phyloP scores from a whole-genome alignment of 2,888 invertebrate species.

The Mimachlamys varia region DNA sequence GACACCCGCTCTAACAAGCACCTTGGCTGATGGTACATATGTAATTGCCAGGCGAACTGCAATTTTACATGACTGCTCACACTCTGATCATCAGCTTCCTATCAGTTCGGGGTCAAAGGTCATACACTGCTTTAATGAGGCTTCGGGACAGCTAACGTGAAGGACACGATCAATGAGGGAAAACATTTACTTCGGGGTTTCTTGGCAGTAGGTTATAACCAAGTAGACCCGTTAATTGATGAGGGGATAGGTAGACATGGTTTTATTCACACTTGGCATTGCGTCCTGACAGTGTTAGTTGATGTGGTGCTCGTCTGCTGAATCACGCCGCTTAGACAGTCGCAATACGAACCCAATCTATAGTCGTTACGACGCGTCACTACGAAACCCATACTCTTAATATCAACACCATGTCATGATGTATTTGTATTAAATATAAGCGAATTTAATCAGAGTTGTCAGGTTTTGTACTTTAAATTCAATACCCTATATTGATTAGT shows the following conservation, averaged over 20 bases:
- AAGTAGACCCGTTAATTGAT: background rate
- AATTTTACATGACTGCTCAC: background rate
- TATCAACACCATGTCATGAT: background rate
- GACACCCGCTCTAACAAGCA: background rate
- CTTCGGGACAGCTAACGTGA: background rate
- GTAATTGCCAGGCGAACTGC: background rate
- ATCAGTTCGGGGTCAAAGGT: background rate
- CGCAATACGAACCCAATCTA: background rate
- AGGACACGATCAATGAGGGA: background rate
- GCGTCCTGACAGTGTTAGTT: background rate
- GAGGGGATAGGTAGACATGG: background rate
- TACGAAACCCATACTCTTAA: background rate
- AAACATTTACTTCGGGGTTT: background rate
- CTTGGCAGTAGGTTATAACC: background rate
- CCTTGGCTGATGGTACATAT: background rate
- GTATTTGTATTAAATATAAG: background rate
- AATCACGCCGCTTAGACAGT: background rate
- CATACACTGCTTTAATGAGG: background rate
- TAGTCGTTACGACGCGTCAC: background rate
- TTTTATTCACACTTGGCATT: background rate
- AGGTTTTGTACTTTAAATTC: background rate
- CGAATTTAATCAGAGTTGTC: slow-evolving; percentile 8
- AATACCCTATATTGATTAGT: background rate
- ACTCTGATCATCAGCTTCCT: background rate
- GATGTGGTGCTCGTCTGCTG: background rate